A percentile compares a stretch with the other conserved stretches of the same genome.
Evolutionary conservation across 2,888 invertebrate species (phyloP).

Genomic region (Epiblema foenella): DNA sequence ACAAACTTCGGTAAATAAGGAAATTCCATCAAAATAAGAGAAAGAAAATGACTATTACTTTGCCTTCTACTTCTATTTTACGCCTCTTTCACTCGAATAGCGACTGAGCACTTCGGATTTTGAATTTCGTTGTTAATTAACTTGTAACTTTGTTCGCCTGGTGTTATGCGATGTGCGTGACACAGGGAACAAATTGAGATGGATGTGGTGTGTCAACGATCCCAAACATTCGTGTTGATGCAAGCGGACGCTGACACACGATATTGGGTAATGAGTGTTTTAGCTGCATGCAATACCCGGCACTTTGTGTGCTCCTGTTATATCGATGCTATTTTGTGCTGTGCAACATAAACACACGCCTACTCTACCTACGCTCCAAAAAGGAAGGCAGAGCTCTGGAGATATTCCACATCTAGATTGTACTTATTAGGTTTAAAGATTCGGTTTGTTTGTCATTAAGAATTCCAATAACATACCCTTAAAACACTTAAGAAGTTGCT

Average conservation of each 20-base stretch:
- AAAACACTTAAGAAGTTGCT: neutral
- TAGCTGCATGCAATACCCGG: constrained; percentile 23
- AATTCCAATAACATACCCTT: no score
- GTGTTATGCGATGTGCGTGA: constrained; percentile 40
- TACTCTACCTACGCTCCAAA: no score
- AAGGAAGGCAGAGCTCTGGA: neutral
- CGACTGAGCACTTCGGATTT: no score
- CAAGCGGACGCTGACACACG: constrained; percentile 38
- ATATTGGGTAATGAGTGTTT: constrained; percentile 32
- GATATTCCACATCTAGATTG: neutral
- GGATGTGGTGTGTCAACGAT: constrained; percentile 60
- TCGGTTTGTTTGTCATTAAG: no score
- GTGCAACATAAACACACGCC: no score
- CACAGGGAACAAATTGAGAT: constrained; percentile 54
- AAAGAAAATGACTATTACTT: neutral
- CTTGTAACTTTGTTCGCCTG: neutral
- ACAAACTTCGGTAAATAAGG: neutral
- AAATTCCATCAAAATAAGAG: neutral
- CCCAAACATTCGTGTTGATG: constrained; percentile 47
- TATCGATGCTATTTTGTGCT: neutral
- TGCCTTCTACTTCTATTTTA: no score
- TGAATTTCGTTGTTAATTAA: no score
- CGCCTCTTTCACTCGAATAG: no score
- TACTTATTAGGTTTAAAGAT: neutral
- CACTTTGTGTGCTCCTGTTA: constrained; percentile 5